Evolutionary conservation across 2,113 vertebrate species (phyloP).

Genomic region (Choloepus hoffmanni): DNA sequence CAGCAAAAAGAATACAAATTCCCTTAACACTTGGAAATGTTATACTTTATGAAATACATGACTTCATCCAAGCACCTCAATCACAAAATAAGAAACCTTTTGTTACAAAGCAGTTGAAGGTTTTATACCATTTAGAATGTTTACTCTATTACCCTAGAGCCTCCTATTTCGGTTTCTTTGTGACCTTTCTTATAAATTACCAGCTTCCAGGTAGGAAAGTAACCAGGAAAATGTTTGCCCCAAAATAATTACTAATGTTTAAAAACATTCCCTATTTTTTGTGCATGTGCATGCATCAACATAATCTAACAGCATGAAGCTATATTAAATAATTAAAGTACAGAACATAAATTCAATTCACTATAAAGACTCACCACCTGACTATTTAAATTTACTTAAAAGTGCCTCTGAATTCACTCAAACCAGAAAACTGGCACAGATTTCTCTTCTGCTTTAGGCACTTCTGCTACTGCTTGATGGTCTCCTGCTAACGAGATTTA

Average conservation of each 20-base stretch:
- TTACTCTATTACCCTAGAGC: slow-evolving; percentile 1
- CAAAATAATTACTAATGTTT: slow-evolving; percentile 36
- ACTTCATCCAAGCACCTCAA: slow-evolving; percentile 18
- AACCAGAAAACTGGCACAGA: neutral
- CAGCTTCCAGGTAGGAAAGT: slow-evolving; percentile 63
- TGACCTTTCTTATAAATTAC: slow-evolving; percentile 35
- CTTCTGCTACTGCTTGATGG: neutral
- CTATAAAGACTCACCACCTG: slow-evolving; percentile 19
- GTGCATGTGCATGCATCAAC: neutral
- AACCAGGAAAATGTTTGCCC: slow-evolving; percentile 57
- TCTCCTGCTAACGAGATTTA: neutral
- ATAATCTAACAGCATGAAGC: slow-evolving; percentile 58
- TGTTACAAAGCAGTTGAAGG: slow-evolving; percentile 12
- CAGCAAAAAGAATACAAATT: neutral
- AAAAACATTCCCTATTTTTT: neutral
- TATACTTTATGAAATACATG: neutral
- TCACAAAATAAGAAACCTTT: slow-evolving; percentile 48
- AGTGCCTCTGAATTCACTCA: neutral
- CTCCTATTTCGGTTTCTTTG: slow-evolving; percentile 35
- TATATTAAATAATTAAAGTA: slow-evolving; percentile 45
- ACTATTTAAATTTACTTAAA: slow-evolving; percentile 51
- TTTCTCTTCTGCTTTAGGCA: neutral
- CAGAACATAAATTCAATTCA: slow-evolving; percentile 36
- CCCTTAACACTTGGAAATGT: neutral
- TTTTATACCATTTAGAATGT: slow-evolving; percentile 6